These are phyloP conservation scores for Crenuchus spilurus DNA, from an alignment of 2,797 vertebrate species.

Conservation along the genomic window DNA sequence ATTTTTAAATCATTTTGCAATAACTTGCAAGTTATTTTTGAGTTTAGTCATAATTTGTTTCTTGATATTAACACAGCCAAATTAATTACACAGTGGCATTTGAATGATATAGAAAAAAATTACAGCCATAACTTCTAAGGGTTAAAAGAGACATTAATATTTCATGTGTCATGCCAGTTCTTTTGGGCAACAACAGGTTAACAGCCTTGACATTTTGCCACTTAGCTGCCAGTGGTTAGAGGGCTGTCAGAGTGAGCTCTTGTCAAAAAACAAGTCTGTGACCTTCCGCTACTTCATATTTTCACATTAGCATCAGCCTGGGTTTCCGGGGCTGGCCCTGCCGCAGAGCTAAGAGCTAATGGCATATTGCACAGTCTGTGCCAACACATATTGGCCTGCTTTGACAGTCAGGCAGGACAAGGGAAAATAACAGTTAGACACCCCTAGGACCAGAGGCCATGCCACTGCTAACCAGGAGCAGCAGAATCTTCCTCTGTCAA, in stretches of 20 bases:
- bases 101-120: too few relatives aligned
- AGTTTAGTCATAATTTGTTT: too few relatives aligned
- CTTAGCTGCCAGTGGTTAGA: constrained; percentile 51
- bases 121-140: too few relatives aligned
- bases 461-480: background rate
- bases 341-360: constrained; percentile 74
- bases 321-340: constrained; percentile 68
- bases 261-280: constrained; percentile 57
- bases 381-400: constrained; percentile 70
- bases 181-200: constrained; percentile 50
- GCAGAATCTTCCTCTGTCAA: background rate
- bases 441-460: constrained; percentile 9
- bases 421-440: constrained; percentile 77
- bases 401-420: constrained; percentile 77
- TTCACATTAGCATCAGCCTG: constrained; percentile 72
- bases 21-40: too few relatives aligned
- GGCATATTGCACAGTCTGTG: constrained; percentile 71
- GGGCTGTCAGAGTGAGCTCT: constrained; percentile 46
- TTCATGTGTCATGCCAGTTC: constrained; percentile 22
- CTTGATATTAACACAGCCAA: too few relatives aligned
- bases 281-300: constrained; percentile 71
- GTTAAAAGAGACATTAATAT: constrained; percentile 12
- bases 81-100: too few relatives aligned
- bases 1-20: too few relatives aligned
- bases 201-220: constrained; percentile 56